Base-by-base conservation (phyloP, 2,797 vertebrate genomes). In the Rachycentron canadum region DNA sequence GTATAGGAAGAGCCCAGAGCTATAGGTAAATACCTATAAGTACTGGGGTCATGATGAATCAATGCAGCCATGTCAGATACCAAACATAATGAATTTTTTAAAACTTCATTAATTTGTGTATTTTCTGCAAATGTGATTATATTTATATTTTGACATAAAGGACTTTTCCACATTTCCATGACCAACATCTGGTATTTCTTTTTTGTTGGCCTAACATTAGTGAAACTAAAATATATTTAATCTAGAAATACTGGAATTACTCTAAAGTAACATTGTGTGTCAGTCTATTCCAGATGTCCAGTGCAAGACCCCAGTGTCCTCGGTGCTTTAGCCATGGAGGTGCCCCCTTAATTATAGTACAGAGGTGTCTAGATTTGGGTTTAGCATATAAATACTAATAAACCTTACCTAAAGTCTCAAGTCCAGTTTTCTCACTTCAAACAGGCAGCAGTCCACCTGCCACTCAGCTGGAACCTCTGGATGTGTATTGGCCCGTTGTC, bases 401-500 rank as follows among this genome's bases (percentile, higher is more conserved):
- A 66, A 30, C n/a, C n/a, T n/a, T n/a, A 14, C 13, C 28, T 8
- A 6, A 17, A 72, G 8, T 9, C 59, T 13, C 19, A n/a, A 43
- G 38, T 40, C 19, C n/a, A 57, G 21, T 16, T 49, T 38, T 17
- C 4, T 58, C 32, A 16, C 16, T 11, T 38, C 6, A 28, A 23
- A n/a, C 62, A 28, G 40, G 23, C 60, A 69, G 47, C 41, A 16
- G 59, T 65, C 38, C 49, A 76, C 61, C 74, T 85, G 83, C 66
- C 82, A 55, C 63, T 87, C 77, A 70, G 66, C 78, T 36, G 63
- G 34, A 69, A 64, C 66, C 71, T 76, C 71, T 84, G 83, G 78
- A 64, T 62, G 55, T 74, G 78, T 21, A 84, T 82, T 87, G 88
- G 88, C 65, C 82, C 70, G 69, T 68, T 70, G 78, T 53, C 32